Percentiles rank a stretch among this genome's conserved stretches.
Evolutionary conservation across 2,888 invertebrate genomes (phyloP).

Genomic region (Netelia fuscicornis): DNA sequence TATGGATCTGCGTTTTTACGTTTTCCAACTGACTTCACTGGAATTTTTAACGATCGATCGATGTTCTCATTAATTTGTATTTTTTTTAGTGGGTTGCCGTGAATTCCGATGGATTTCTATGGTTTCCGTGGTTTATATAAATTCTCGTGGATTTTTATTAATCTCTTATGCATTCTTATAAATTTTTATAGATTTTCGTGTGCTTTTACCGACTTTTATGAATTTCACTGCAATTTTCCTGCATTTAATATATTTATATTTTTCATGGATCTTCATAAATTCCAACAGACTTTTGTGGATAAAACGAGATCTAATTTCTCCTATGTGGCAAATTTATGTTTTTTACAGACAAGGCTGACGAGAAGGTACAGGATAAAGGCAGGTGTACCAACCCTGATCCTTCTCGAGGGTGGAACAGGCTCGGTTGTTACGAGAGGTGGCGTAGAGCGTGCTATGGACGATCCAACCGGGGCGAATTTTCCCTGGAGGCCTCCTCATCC

Average conservation of each 20-base stretch:
- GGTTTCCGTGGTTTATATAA: too few relatives aligned
- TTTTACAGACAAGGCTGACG: constrained; percentile 89
- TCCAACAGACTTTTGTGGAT: neutral
- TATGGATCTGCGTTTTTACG: too few relatives aligned
- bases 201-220: too few relatives aligned
- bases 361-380: constrained; percentile 92
- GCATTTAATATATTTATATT: neutral
- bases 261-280: neutral
- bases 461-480: constrained; percentile 89
- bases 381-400: constrained; percentile 91
- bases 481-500: constrained; percentile 91
- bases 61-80: too few relatives aligned
- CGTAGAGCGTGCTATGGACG: constrained; percentile 89
- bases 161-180: too few relatives aligned
- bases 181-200: too few relatives aligned
- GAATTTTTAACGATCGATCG: too few relatives aligned
- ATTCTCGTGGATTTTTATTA: too few relatives aligned
- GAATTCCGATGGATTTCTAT: too few relatives aligned
- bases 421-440: constrained; percentile 88
- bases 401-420: constrained; percentile 89
- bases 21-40: too few relatives aligned
- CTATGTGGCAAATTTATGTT: neutral
- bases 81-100: too few relatives aligned
- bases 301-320: neutral
- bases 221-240: too few relatives aligned